phyloP scores from a whole-genome alignment of 2,113 vertebrate genomes.

The Phrynosoma platyrhinos region DNA sequence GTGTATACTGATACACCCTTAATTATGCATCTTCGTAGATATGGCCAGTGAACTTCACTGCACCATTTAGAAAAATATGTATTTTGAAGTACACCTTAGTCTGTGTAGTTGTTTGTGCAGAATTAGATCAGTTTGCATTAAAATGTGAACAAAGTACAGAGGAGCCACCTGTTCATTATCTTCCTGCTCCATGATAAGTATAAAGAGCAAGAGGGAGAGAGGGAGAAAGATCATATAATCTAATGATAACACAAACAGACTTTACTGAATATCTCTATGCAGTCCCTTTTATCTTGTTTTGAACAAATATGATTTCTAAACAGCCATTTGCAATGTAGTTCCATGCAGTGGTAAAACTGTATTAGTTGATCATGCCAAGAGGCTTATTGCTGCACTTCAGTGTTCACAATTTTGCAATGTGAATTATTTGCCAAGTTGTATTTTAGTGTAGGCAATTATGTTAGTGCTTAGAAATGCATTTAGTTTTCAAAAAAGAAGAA shows the following conservation, averaged over 20 bases:
- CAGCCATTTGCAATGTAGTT: not conserved
- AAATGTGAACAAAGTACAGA: too few relatives aligned
- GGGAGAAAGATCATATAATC: not conserved
- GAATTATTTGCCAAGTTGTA: conserved; percentile 31
- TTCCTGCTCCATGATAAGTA: too few relatives aligned
- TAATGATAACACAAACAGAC: not conserved
- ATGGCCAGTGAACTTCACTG: too few relatives aligned
- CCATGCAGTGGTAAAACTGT: not conserved
- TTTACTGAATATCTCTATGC: not conserved
- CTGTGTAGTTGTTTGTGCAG: too few relatives aligned
- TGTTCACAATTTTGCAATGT: conserved; percentile 5
- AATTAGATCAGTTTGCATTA: too few relatives aligned
- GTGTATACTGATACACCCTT: too few relatives aligned
- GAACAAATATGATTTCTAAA: conserved; percentile 18
- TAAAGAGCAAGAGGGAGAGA: too few relatives aligned
- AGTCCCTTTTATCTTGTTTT: not conserved
- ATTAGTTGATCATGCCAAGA: conserved; percentile 20
- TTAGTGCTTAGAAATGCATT: conserved; percentile 18
- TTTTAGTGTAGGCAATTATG: conserved; percentile 17
- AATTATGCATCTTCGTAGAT: too few relatives aligned
- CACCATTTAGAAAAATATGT: too few relatives aligned
- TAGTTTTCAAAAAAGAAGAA: conserved; percentile 3
- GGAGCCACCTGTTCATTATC: too few relatives aligned
- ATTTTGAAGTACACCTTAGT: too few relatives aligned
- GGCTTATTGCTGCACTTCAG: conserved; percentile 30